Evolutionary conservation across 2,113 vertebrate genomes (phyloP).

Genomic region (Channa argus): DNA sequence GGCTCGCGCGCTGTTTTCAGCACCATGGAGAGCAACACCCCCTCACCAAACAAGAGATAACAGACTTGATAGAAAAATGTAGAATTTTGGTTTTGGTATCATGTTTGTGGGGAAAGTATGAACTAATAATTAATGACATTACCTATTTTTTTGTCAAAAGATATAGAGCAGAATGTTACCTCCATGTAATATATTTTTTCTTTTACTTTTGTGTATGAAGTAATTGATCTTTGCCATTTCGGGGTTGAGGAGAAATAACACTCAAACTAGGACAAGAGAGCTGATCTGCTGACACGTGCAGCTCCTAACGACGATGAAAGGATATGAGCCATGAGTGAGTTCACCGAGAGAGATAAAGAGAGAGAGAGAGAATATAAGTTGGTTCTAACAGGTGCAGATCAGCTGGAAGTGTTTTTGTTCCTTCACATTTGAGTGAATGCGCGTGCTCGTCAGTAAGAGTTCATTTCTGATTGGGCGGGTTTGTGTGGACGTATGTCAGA

Average conservation of each 20-base stretch:
- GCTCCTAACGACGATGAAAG: neutral
- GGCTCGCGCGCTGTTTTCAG: slow-evolving; percentile 69
- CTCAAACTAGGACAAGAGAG: too few species aligned
- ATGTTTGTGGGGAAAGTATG: slow-evolving; percentile 13
- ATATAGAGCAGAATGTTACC: neutral
- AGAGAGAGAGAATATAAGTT: slow-evolving; percentile 1
- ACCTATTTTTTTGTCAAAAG: neutral
- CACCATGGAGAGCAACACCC: slow-evolving; percentile 77
- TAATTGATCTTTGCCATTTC: too few species aligned
- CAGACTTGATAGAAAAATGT: neutral
- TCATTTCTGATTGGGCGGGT: slow-evolving; percentile 70
- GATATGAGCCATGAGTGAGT: neutral
- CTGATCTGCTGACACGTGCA: slow-evolving; percentile 5
- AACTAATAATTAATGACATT: neutral
- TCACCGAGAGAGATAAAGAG: slow-evolving; percentile 2
- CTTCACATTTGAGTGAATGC: slow-evolving; percentile 14
- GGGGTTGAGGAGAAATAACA: too few species aligned
- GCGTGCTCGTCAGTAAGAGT: slow-evolving; percentile 46
- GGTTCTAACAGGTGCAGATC: slow-evolving; percentile 42
- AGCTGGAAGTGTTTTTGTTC: slow-evolving; percentile 32
- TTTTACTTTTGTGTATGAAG: too few species aligned
- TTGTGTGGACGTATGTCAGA: slow-evolving; percentile 75
- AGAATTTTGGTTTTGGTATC: too few species aligned
- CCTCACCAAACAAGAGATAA: slow-evolving; percentile 5
- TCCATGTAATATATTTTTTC: too few species aligned